phyloP scores from a whole-genome alignment of 2,113 vertebrate species.

The Sturnira hondurensis region DNA sequence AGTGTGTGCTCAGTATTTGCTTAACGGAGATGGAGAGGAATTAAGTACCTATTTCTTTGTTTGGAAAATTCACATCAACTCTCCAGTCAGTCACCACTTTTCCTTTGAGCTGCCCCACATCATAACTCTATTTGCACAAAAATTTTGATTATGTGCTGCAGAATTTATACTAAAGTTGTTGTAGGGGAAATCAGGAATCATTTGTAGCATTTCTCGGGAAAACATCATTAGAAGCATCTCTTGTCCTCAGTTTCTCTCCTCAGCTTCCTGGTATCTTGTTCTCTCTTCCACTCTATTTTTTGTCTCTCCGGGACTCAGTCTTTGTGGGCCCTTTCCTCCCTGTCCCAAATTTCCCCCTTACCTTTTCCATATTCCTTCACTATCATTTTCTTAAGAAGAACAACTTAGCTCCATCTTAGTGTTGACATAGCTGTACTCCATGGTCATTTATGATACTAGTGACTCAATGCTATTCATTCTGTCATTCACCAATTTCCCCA shows the following conservation, averaged over 20 bases:
- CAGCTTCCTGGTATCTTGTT: not conserved
- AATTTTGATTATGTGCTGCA: not conserved
- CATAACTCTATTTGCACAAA: not conserved
- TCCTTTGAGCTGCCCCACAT: not conserved
- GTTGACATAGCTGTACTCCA: not conserved
- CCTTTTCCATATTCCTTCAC: not conserved
- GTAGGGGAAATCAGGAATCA: not conserved
- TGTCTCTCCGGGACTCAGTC: not conserved
- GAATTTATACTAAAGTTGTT: not conserved
- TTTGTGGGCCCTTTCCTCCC: not conserved
- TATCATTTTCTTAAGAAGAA: not conserved
- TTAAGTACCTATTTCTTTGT: not conserved
- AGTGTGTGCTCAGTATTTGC: not conserved
- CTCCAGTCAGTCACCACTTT: not conserved
- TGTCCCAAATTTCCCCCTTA: rapidly evolving
- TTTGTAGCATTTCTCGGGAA: not conserved
- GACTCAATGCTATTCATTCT: not conserved
- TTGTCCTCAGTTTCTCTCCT: not conserved
- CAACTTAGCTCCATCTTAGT: not conserved
- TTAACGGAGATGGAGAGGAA: not conserved
- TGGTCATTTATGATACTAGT: not conserved
- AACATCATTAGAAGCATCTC: not conserved
- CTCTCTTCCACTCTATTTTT: not conserved
- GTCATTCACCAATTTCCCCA: not conserved
- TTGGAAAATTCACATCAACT: not conserved